Percentiles rank a stretch among this genome's conserved stretches.
Evolutionary conservation across 2,113 vertebrate species (phyloP).

Genomic region (Polyodon spathula): DNA sequence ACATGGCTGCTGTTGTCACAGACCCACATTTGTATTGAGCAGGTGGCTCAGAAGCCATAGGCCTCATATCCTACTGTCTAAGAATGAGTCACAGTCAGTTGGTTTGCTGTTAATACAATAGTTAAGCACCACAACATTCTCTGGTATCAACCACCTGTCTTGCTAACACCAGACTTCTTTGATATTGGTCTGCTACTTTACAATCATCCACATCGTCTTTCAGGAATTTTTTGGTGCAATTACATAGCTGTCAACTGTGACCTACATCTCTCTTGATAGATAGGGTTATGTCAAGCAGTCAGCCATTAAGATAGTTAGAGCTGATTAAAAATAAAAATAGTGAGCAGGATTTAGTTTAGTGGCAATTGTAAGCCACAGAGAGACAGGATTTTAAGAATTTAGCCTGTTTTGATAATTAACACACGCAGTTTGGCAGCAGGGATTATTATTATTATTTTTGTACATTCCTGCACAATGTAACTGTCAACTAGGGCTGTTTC

Average conservation of each 20-base stretch:
- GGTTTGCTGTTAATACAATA: too few relatives aligned
- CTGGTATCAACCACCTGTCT: conserved; percentile 41
- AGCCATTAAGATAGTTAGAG: conserved; percentile 46
- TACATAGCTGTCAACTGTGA: conserved; percentile 68
- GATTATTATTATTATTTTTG: conserved; percentile 11
- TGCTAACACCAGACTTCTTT: conserved; percentile 30
- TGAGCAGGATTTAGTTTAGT: conserved; percentile 44
- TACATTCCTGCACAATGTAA: conserved; percentile 13
- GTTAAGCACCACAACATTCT: conserved; percentile 16
- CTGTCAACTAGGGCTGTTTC: conserved; percentile 21
- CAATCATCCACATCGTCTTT: conserved; percentile 53
- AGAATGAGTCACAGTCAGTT: too few relatives aligned
- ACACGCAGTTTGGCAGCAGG: conserved; percentile 29
- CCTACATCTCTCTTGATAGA: conserved; percentile 43
- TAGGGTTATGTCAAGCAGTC: conserved; percentile 60
- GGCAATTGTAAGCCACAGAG: conserved; percentile 34
- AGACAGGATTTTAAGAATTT: conserved; percentile 27
- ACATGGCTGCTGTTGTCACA: too few relatives aligned
- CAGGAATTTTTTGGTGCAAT: conserved; percentile 56
- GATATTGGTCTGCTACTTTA: conserved; percentile 55
- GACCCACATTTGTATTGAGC: too few relatives aligned
- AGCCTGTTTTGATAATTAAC: conserved; percentile 34
- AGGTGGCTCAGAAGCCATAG: too few relatives aligned
- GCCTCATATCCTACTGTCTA: too few relatives aligned
- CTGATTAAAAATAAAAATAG: conserved; percentile 53